phyloP scores from a whole-genome alignment of 2,797 vertebrate genomes.

The Anguilla anguilla region DNA sequence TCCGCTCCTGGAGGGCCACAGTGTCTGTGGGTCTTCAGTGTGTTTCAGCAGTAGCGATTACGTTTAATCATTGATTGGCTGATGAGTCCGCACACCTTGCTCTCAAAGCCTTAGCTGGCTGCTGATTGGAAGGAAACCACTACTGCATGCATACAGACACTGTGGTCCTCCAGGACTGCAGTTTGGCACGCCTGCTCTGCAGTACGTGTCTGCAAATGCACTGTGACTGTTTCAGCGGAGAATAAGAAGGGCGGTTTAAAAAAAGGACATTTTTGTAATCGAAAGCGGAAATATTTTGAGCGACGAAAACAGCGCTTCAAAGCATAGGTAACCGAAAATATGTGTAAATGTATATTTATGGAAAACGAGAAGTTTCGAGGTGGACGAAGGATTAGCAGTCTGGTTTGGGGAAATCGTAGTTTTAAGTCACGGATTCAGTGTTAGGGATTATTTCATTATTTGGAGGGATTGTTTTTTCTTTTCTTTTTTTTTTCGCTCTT shows the following conservation, averaged over 20 bases:
- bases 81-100: too few relatives aligned
- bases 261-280: slow-evolving; percentile 6
- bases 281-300: slow-evolving; percentile 38
- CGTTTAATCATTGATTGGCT: neutral
- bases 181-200: neutral
- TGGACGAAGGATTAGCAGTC: neutral
- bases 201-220: slow-evolving; percentile 42
- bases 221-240: slow-evolving; percentile 59
- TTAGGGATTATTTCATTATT: neutral
- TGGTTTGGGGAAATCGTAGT: neutral
- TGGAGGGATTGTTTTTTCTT: neutral
- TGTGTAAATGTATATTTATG: slow-evolving; percentile 68
- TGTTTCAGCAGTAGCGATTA: too few relatives aligned
- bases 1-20: neutral
- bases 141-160: neutral
- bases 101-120: neutral
- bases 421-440: slow-evolving; percentile 6
- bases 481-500: neutral
- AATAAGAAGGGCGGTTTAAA: slow-evolving; percentile 22
- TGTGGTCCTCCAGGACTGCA: neutral
- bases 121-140: neutral
- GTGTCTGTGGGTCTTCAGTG: neutral
- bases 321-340: slow-evolving; percentile 59
- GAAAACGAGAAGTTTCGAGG: slow-evolving; percentile 42
- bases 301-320: slow-evolving; percentile 58